phyloP scores from a whole-genome alignment of 1,140 invertebrate species.

The Brachionus manjavacas region DNA sequence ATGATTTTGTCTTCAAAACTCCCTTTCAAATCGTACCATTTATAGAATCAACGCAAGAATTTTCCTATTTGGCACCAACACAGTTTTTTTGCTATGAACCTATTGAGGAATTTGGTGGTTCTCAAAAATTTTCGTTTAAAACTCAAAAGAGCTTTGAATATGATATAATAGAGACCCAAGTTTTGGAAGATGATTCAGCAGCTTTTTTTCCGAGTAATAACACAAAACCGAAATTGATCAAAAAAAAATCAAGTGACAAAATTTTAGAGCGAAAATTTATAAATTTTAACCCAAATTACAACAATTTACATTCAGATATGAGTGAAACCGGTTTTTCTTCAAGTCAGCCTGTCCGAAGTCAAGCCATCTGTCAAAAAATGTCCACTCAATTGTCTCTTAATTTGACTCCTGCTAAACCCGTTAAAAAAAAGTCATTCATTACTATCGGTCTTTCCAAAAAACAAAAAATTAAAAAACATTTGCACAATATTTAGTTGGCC shows the following conservation, averaged over 20 bases:
- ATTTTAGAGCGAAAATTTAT: conserved; percentile 23
- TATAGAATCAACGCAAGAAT: conserved; percentile 2
- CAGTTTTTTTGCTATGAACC: not conserved
- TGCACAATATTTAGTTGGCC: conserved; percentile 15
- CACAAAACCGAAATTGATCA: not conserved
- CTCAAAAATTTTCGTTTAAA: not conserved
- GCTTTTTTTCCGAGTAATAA: not conserved
- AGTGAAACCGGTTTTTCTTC: not conserved
- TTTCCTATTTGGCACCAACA: not conserved
- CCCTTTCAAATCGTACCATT: not conserved
- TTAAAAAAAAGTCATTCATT: not conserved
- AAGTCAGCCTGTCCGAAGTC: not conserved
- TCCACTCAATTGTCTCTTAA: not conserved
- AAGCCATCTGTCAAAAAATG: not conserved
- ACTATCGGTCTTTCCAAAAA: conserved; percentile 20
- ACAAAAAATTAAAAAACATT: conserved; percentile 41
- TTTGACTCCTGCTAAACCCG: not conserved
- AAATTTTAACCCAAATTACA: conserved; percentile 8
- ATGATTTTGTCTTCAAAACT: not conserved
- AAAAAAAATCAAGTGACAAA: not conserved
- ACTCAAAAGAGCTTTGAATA: not conserved
- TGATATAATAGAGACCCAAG: not conserved
- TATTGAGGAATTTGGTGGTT: not conserved
- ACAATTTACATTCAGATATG: not conserved
- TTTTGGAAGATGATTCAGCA: not conserved